Percentiles rank a stretch among this genome's conserved stretches.
phyloP scores from a whole-genome alignment of 2,888 invertebrate genomes.

The Gnatocerus cornutus region DNA sequence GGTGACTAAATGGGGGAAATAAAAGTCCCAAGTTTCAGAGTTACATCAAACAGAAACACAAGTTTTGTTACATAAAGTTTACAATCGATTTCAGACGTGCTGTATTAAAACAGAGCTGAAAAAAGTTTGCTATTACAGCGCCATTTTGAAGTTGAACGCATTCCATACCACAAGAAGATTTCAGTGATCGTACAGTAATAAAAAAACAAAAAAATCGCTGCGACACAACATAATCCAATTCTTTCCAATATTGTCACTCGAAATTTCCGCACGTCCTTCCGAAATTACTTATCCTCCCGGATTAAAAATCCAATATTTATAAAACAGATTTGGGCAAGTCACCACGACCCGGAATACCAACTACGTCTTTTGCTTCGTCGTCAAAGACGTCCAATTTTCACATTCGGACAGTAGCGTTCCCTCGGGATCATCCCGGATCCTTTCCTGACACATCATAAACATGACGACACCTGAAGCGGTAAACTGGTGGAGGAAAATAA shows the following conservation, averaged over 20 bases:
- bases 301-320: constrained; percentile 57
- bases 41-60: constrained; percentile 7
- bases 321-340: constrained; percentile 35
- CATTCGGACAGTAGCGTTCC: constrained; percentile 22
- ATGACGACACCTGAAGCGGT: constrained; percentile 27
- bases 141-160: too few species aligned
- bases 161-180: too few species aligned
- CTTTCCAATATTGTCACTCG: too few species aligned
- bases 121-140: too few species aligned
- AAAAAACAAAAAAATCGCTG: too few species aligned
- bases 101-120: background rate
- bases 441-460: constrained; percentile 40
- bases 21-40: background rate
- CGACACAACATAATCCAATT: too few species aligned
- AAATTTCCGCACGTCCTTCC: constrained; percentile 8
- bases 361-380: constrained; percentile 7
- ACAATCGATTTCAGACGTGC: background rate
- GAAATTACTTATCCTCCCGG: constrained; percentile 49
- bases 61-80: constrained; percentile 6
- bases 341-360: constrained; percentile 36
- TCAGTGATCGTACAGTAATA: too few species aligned
- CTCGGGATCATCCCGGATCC: constrained; percentile 12
- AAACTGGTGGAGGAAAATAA: constrained; percentile 14
- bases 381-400: constrained; percentile 37
- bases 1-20: constrained; percentile 6